These are phyloP conservation scores for Malacoraja senta DNA, from an alignment of 2,797 vertebrate genomes.

Conservation along the genomic window DNA sequence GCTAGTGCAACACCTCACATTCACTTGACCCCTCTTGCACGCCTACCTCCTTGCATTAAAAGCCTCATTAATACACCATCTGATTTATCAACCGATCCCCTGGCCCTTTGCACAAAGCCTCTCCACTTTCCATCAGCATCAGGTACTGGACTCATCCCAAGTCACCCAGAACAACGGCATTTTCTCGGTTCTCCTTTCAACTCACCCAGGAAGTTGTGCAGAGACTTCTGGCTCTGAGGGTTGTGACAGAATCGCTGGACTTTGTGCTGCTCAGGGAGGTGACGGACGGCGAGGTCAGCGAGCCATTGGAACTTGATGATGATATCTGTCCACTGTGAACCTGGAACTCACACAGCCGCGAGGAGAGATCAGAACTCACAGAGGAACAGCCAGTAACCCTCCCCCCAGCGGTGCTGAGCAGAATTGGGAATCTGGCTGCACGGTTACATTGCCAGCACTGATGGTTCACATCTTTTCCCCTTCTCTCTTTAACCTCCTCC, in stretches of 20 bases:
- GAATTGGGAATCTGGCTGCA: no score
- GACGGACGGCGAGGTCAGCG: conserved; percentile 69
- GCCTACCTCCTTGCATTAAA: no score
- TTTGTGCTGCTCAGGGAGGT: conserved; percentile 71
- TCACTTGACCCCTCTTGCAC: no score
- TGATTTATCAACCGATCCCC: neutral
- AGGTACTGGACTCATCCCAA: neutral
- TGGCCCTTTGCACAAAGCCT: neutral
- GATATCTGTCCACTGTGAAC: conserved; percentile 64
- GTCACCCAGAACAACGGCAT: no score
- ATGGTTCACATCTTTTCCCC: neutral
- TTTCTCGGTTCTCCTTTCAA: neutral
- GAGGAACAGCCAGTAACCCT: neutral
- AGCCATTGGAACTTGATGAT: conserved; percentile 72
- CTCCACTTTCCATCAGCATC: neutral
- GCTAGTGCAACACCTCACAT: no score
- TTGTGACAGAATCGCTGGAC: conserved; percentile 77
- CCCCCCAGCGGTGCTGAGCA: no score
- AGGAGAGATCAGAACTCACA: neutral
- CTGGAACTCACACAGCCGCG: conserved; percentile 41
- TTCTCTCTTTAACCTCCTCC: neutral
- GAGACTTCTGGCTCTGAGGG: conserved; percentile 67
- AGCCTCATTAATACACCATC: no score
- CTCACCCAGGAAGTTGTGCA: conserved; percentile 81
- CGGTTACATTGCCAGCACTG: neutral